phyloP scores from a whole-genome alignment of 2,888 invertebrate genomes.

The Incurvaria masculella region DNA sequence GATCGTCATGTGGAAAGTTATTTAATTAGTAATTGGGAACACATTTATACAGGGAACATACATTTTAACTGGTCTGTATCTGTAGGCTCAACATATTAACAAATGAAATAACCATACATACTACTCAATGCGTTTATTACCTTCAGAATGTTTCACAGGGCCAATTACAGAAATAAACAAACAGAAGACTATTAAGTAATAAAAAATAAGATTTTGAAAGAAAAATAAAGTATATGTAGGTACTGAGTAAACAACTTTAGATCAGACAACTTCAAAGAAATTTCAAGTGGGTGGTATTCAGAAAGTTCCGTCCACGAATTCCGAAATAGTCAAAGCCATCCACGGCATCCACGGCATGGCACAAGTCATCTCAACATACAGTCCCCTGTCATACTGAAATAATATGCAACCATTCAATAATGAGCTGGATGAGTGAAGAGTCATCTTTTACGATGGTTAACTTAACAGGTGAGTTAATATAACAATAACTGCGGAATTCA shows the following conservation, averaged over 20 bases:
- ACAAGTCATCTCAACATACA: conserved; percentile 47
- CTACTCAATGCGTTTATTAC: neutral
- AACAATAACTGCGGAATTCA: neutral
- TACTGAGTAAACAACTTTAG: neutral
- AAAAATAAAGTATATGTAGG: neutral
- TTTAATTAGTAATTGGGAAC: too few species aligned
- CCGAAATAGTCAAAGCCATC: conserved; percentile 50
- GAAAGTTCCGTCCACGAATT: conserved; percentile 52
- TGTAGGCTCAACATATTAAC: too few species aligned
- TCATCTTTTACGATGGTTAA: conserved; percentile 14
- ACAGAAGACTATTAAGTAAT: neutral
- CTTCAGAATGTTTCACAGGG: neutral
- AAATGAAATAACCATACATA: neutral
- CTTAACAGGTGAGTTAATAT: conserved; percentile 5
- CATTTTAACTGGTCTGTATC: too few species aligned
- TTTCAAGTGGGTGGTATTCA: conserved; percentile 52
- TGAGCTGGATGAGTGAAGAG: neutral
- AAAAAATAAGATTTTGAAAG: neutral
- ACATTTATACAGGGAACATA: too few species aligned
- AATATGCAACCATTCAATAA: conserved; percentile 15
- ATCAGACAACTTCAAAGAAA: conserved; percentile 1
- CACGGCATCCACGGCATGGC: conserved; percentile 58
- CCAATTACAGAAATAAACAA: neutral
- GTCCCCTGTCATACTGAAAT: conserved; percentile 52
- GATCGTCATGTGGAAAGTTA: too few species aligned